Evolutionary conservation across 2,888 invertebrate species (phyloP), one percentile per base, ranked within the genome.

Genomic region (Brenthis ino): DNA sequence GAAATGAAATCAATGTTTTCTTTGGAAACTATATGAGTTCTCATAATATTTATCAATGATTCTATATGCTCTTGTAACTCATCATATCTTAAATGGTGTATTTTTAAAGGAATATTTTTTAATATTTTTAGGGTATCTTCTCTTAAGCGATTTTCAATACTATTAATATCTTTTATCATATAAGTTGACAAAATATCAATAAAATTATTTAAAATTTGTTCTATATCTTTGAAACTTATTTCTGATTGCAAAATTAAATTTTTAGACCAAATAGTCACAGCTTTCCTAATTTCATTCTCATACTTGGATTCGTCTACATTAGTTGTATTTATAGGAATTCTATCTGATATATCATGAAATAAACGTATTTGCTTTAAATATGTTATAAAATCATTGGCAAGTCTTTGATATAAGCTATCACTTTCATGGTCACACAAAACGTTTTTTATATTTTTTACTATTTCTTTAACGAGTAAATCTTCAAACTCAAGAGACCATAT

Each of bases 11-110:
- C 28, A 50, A 50, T n/a, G 0, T 1, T 28, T 24, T n/a, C 48
- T n/a, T 28, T 5, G 2, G 24, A 50, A 14, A 16, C 16, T 13
- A 63, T 37, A 53, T 11, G 84, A 65, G 47, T 82, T 58, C 70
- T 77, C 72, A 67, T 84, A 77, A 13, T 85, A 68, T 79, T 83
- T 83, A n/a, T 57, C 20, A 54, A 55, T n/a, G 55, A 47, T 51
- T 37, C 43, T 47, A 48, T 54, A n/a, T 61, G 55, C 8, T 6
- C 55, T 37, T 60, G 28, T 14, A 51, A 11, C 6, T 56, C 50
- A 48, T 24, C n/a, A 54, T 48, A 20, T 53, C 48, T 56, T 51
- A 56, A 33, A 6, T 61, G 43, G 16, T 69, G 24, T 24, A 66
- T 48, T 60, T 14, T 60, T 11, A 66, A 33, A 33, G 66, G 66